phyloP scores from a whole-genome alignment of 2,113 vertebrate species.

The Bufo bufo region DNA sequence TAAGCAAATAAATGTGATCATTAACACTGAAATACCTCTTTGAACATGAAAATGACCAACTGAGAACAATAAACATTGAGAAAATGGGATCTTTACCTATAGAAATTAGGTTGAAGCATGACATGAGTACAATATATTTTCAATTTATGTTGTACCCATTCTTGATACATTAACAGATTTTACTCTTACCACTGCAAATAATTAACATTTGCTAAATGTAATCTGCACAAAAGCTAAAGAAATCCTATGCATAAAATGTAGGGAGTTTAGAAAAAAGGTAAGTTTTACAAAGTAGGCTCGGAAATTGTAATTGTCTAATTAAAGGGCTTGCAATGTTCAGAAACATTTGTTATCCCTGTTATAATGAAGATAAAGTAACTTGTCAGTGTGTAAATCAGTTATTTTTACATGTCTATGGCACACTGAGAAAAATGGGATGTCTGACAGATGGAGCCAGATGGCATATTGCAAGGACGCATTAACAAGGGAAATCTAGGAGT shows the following conservation, averaged over 20 bases:
- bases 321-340: slow-evolving; percentile 52
- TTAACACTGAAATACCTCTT: too few relatives aligned
- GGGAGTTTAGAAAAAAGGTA: slow-evolving; percentile 8
- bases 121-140: not conserved
- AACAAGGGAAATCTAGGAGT: slow-evolving; percentile 58
- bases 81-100: not conserved
- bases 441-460: slow-evolving; percentile 59
- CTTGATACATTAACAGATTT: not conserved
- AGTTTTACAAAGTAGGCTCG: slow-evolving; percentile 20
- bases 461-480: slow-evolving; percentile 54
- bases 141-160: not conserved
- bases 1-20: too few relatives aligned
- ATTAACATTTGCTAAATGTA: not conserved
- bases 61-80: not conserved
- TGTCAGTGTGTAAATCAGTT: slow-evolving; percentile 55
- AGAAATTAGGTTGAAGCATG: not conserved
- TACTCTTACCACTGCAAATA: not conserved
- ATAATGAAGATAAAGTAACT: slow-evolving; percentile 58
- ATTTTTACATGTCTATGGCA: slow-evolving; percentile 56
- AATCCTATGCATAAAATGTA: slow-evolving; percentile 14
- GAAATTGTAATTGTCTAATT: slow-evolving; percentile 47
- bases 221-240: not conserved
- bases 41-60: not conserved
- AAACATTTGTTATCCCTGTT: slow-evolving; percentile 51
- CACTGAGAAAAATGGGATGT: slow-evolving; percentile 53